Base-by-base conservation (phyloP, 2,113 vertebrate species). In the Oophaga pumilio region DNA sequence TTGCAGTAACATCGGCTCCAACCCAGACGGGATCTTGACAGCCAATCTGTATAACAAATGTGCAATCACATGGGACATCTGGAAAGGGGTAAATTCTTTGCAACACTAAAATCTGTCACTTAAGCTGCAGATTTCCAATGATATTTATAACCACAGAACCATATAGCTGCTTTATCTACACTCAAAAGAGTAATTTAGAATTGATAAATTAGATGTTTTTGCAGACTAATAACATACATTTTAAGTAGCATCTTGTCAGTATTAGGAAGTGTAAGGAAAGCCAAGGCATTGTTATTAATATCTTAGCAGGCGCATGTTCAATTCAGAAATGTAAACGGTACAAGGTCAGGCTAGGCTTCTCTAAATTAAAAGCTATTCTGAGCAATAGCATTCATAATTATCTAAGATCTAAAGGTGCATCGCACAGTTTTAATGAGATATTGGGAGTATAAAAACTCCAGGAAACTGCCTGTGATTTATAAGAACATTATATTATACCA, bases 351-450 rank as follows among this genome's bases (percentile, higher is more conserved):
- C 94, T 94, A 93, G 95, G 96, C 98, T 98, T 99, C 93, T 93
- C 95, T 97, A 97, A 99, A 99, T 99, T 99, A 99, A 99, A 99
- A 99, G 97, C 96, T 97, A 98, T 97, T 97, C 97, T 98, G 96
- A 98, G 96, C 96, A 97, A 98, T 97, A 95, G 96, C 94, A 96
- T 95, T 96, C 95, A 97, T 99, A 98, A 99, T 99, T 97, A 99
- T 97, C 96, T 98, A 95, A 93, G 97, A 99, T 96, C 97, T 97
- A 98, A 99, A 99, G 97, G 97, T 99, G 96, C 97, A 98, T 97
- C 97, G 97, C 97, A 98, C 97, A 97, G 95, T 97, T 98, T 98
- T 99, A 99, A 99, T 99, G 97, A 99, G 97, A 95, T 95, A 95
- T 96, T 96, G 97, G 97, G 96, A 98, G 98, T 98, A 98, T 98